Conservation (phyloP, 2,797 vertebrate genomes). For the Hoplostethus atlanticus region DNA sequence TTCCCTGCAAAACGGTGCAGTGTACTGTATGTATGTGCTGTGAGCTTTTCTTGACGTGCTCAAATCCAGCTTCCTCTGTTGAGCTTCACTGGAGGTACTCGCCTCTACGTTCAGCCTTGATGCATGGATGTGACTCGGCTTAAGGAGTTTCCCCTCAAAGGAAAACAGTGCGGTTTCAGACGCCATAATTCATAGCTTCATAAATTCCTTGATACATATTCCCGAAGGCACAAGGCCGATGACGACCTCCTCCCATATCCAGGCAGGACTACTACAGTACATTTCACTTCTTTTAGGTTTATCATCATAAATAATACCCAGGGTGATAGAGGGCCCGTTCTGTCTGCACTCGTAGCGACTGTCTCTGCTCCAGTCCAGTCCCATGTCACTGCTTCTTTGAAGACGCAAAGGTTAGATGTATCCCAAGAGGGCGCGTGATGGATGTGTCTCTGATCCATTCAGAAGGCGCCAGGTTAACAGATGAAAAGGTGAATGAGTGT, state of each 20-base stretch:
- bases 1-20: not conserved
- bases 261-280: not conserved
- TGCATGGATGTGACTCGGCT: not conserved
- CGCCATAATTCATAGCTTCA: conserved; percentile 4
- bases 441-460: not conserved
- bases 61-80: not conserved
- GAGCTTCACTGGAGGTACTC: not conserved
- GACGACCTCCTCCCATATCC: not conserved
- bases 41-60: not conserved
- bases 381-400: not conserved
- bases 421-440: not conserved
- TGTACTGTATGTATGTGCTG: too few relatives aligned
- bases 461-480: not conserved
- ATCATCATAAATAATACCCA: not conserved
- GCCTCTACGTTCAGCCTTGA: not conserved
- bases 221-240: not conserved
- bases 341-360: not conserved
- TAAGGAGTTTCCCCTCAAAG: not conserved
- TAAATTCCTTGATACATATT: conserved; percentile 1
- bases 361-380: not conserved
- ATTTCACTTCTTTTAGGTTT: not conserved
- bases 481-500: not conserved
- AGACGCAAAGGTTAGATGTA: not conserved
- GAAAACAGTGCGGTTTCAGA: conserved; percentile 22
- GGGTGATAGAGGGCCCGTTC: not conserved